A percentile compares a stretch with the other conserved stretches of the same genome.
These are phyloP conservation scores for Paedocypris sp. DNA, from an alignment of 2,113 vertebrate species.

Conservation along the genomic window DNA sequence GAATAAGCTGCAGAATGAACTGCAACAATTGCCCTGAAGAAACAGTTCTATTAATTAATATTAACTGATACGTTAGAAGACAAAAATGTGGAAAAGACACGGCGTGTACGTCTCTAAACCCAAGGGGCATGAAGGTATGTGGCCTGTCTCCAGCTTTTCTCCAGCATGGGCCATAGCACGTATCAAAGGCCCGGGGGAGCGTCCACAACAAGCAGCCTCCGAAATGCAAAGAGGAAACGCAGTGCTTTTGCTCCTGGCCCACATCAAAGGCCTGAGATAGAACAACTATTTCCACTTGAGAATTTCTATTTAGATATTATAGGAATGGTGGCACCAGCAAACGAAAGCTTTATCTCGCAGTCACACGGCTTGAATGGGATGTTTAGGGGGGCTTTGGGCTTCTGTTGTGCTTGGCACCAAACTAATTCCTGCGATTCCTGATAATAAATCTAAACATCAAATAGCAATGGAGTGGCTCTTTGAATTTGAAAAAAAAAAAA, in stretches of 20 bases:
- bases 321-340: slow-evolving; percentile 30
- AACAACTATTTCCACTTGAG: slow-evolving; percentile 29
- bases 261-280: slow-evolving; percentile 41
- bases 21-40: no score
- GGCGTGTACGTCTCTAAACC: not conserved
- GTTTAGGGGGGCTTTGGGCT: not conserved
- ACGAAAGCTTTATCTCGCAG: not conserved
- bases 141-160: slow-evolving; percentile 26
- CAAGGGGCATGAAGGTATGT: slow-evolving; percentile 31
- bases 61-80: no score
- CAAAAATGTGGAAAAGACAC: not conserved
- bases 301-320: slow-evolving; percentile 40
- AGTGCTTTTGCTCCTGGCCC: slow-evolving; percentile 29
- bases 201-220: slow-evolving; percentile 32
- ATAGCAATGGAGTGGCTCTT: slow-evolving; percentile 7
- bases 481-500: slow-evolving; percentile 25
- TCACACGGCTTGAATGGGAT: not conserved
- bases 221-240: slow-evolving; percentile 39
- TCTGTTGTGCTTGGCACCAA: not conserved
- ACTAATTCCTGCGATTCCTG: not conserved
- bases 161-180: slow-evolving; percentile 40
- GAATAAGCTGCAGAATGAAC: no score
- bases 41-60: not conserved
- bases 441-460: slow-evolving; percentile 23
- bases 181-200: slow-evolving; percentile 37